A percentile compares a stretch with the other conserved stretches of the same genome.
phyloP scores from a whole-genome alignment of 1,140 invertebrate genomes.

The Pachypeltis micranthus region DNA sequence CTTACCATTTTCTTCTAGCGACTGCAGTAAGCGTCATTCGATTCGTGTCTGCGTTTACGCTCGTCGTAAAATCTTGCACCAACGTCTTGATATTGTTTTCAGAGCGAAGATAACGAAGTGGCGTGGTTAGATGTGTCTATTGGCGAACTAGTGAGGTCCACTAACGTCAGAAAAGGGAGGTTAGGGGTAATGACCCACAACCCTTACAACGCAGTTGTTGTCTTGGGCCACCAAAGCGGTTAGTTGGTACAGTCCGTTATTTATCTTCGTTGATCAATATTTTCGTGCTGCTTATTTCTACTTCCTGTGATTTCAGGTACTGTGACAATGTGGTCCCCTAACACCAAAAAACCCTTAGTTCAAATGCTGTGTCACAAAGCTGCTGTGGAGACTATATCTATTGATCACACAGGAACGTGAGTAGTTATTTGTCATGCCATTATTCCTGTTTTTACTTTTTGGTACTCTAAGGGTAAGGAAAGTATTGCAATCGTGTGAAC shows the following conservation, averaged over 20 bases:
- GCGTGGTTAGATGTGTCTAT: constrained; percentile 91
- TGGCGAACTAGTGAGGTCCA: constrained; percentile 74
- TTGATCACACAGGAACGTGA: constrained; percentile 75
- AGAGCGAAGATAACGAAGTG: constrained; percentile 72
- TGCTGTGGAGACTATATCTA: constrained; percentile 62
- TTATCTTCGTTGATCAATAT: not conserved
- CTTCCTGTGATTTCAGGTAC: constrained; percentile 38
- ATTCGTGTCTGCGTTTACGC: constrained; percentile 2
- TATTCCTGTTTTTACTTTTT: constrained; percentile 6
- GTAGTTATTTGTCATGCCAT: constrained; percentile 32
- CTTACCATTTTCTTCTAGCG: constrained; percentile 94
- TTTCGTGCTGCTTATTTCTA: not conserved
- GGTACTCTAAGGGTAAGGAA: too few species aligned
- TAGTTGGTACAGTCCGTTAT: constrained; percentile 18
- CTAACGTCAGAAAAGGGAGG: constrained; percentile 58
- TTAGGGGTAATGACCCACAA: constrained; percentile 85
- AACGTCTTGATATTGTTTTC: not conserved
- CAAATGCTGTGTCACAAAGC: constrained; percentile 84
- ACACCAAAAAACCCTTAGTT: constrained; percentile 67
- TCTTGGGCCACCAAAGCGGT: constrained; percentile 82
- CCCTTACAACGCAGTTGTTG: constrained; percentile 86
- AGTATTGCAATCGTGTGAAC: too few species aligned
- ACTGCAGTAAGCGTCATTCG: constrained; percentile 52
- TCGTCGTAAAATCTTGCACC: not conserved
- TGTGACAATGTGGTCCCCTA: constrained; percentile 94